Evolutionary conservation across 2,113 vertebrate genomes (phyloP).

Genomic region (Echinops telfairi): DNA sequence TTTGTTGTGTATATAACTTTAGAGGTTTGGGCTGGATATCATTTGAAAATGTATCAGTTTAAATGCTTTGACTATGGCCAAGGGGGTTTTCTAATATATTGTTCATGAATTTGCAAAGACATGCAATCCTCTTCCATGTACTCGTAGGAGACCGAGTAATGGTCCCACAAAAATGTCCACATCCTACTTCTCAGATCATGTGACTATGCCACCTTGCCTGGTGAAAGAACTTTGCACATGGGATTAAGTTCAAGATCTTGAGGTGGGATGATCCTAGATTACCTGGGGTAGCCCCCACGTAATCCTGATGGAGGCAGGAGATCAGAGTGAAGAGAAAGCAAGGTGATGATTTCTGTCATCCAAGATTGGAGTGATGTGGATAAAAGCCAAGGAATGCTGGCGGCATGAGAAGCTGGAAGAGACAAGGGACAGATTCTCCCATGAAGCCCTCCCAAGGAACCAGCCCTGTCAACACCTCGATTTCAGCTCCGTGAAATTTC

Average conservation of each 20-base stretch:
- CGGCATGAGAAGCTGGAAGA: not conserved
- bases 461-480: not conserved
- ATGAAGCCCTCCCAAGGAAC: not conserved
- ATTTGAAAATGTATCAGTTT: not conserved
- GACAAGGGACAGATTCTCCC: not conserved
- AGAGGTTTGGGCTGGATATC: not conserved
- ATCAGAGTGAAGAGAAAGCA: not conserved
- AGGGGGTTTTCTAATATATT: not conserved
- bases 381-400: not conserved
- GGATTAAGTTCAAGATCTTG: not conserved
- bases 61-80: not conserved
- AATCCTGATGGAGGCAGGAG: not conserved
- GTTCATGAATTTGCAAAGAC: not conserved
- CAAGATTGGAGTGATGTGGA: not conserved
- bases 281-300: not conserved
- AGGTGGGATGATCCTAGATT: not conserved
- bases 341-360: not conserved
- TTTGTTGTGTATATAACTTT: not conserved
- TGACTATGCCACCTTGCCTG: not conserved
- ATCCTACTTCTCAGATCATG: not conserved
- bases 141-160: not conserved
- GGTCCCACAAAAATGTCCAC: not conserved
- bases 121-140: not conserved
- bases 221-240: not conserved
- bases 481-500: not conserved